These are phyloP conservation scores for Syrista parreyssii DNA, from an alignment of 2,888 invertebrate genomes.

Conservation along the genomic window DNA sequence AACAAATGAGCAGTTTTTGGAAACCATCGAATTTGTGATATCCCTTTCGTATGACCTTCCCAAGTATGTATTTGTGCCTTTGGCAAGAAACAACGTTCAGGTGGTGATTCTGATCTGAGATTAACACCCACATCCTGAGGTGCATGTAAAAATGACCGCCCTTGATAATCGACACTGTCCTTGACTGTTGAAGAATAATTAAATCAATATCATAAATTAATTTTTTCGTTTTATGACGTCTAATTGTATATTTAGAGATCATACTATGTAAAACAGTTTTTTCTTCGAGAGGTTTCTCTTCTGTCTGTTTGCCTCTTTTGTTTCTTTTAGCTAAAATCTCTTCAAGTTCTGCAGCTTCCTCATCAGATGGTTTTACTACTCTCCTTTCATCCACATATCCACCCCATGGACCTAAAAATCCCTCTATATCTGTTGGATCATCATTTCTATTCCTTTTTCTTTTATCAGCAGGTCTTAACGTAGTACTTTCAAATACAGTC, in stretches of 20 bases:
- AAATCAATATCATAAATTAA: background rate
- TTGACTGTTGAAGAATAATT: conserved; percentile 75
- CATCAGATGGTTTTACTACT: conserved; percentile 90
- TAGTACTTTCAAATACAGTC: conserved; percentile 90
- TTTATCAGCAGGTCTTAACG: conserved; percentile 78
- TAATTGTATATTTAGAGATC: conserved; percentile 4
- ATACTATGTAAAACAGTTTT: conserved; percentile 87
- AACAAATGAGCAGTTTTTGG: conserved; percentile 94
- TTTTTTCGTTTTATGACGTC: background rate
- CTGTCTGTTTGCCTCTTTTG: conserved; percentile 86
- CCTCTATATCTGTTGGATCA: conserved; percentile 91
- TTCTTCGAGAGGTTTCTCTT: conserved; percentile 91
- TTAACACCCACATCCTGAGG: conserved; percentile 95
- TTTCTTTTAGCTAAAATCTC: conserved; percentile 93
- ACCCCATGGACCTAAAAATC: conserved; percentile 98
- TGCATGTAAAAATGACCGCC: conserved; percentile 91
- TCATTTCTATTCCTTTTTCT: conserved; percentile 90
- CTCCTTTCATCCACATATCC: conserved; percentile 91
- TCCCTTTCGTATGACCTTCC: conserved; percentile 97
- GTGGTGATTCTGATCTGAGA: conserved; percentile 86
- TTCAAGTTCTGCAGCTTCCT: conserved; percentile 93
- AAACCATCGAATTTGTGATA: conserved; percentile 95
- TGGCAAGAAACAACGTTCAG: conserved; percentile 95
- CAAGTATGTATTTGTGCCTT: conserved; percentile 96
- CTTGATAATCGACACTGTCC: conserved; percentile 95